phyloP scores from a whole-genome alignment of 2,797 vertebrate species.

The Halcyon smyrnensis region DNA sequence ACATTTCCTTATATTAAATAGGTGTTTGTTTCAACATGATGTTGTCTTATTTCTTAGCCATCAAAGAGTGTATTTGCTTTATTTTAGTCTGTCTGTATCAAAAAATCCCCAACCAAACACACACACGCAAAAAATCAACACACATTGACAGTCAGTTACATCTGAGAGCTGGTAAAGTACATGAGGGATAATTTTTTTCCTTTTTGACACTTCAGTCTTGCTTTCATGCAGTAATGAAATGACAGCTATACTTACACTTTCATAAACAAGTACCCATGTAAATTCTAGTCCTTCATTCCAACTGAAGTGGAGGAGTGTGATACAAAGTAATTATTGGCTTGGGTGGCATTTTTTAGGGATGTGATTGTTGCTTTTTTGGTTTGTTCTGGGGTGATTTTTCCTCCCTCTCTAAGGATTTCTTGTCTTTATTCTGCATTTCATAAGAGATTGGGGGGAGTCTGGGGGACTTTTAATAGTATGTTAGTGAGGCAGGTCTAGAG shows the following conservation, averaged over 20 bases:
- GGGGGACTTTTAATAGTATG: not conserved
- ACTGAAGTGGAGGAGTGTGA: not conserved
- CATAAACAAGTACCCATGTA: not conserved
- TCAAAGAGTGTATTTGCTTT: not conserved
- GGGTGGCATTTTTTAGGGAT: rapidly evolving
- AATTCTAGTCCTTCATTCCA: not conserved
- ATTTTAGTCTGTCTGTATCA: not conserved
- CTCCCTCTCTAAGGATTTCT: not conserved
- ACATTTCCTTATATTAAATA: not conserved
- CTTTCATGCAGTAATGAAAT: not conserved
- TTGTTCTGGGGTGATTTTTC: not conserved
- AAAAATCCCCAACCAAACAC: not conserved
- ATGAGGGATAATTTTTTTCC: not conserved
- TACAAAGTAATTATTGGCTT: not conserved
- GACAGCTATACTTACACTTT: not conserved
- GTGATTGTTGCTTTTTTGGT: not conserved
- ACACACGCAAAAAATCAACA: not conserved
- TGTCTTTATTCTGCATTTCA: not conserved
- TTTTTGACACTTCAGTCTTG: not conserved
- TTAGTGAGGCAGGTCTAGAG: not conserved
- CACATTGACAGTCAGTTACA: not conserved
- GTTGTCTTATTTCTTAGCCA: not conserved
- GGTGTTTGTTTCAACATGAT: not conserved
- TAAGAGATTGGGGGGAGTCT: not conserved
- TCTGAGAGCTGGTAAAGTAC: not conserved